A percentile compares a stretch with the other conserved stretches of the same genome.
Conservation (phyloP, 2,888 invertebrate genomes). For the Epicampocera succincta region DNA sequence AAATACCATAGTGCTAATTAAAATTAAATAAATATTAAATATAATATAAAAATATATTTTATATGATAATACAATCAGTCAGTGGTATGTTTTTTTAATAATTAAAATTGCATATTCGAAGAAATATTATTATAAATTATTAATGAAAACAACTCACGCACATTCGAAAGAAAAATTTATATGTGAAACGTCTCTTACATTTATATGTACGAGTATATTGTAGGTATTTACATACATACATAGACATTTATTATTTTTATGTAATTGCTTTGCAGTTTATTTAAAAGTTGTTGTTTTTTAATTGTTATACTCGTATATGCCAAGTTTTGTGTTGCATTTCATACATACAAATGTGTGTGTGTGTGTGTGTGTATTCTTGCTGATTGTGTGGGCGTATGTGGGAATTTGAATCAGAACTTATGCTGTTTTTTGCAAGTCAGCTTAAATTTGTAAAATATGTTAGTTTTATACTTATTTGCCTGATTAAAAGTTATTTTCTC, state of each 20-base stretch:
- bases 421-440: not conserved
- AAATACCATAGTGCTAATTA: not conserved
- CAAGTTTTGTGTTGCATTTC: too few relatives aligned
- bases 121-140: not conserved
- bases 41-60: too few relatives aligned
- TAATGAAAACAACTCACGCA: slow-evolving; percentile 2
- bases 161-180: not conserved
- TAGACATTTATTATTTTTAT: too few relatives aligned
- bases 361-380: too few relatives aligned
- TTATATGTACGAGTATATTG: not conserved
- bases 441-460: not conserved
- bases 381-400: slow-evolving; percentile 6
- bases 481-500: not conserved
- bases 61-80: not conserved
- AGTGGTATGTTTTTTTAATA: not conserved
- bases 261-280: too few relatives aligned
- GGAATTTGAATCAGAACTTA: slow-evolving; percentile 3
- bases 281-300: too few relatives aligned
- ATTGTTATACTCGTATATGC: too few relatives aligned
- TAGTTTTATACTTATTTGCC: not conserved
- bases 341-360: too few relatives aligned
- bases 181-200: not conserved
- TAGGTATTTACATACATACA: too few relatives aligned
- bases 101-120: not conserved
- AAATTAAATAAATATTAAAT: too few relatives aligned